A percentile compares a stretch with the other conserved stretches of the same genome.
Conservation (phyloP, 2,888 invertebrate genomes). For the Pollenia labialis region DNA sequence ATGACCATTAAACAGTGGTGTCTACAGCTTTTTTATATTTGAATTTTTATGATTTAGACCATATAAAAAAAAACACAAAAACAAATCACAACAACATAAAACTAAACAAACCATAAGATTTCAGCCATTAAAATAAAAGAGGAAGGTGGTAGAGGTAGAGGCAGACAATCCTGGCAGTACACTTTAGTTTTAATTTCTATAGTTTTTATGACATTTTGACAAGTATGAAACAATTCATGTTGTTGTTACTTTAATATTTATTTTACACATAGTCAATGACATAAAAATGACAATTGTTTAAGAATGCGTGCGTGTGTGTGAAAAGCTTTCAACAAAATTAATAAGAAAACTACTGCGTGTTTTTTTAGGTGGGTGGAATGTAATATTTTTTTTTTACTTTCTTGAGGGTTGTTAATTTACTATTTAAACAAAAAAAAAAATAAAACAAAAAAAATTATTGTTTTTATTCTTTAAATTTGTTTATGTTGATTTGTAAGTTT, state of each 20-base stretch:
- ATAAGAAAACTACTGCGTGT: constrained; percentile 59
- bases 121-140: not conserved
- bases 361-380: constrained; percentile 50
- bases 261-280: constrained; percentile 4
- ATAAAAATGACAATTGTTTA: constrained; percentile 38
- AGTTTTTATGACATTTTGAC: constrained; percentile 66
- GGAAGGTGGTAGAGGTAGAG: not conserved
- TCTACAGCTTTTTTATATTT: constrained; percentile 45
- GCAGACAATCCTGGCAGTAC: constrained; percentile 57
- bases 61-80: constrained; percentile 42
- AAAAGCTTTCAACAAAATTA: constrained; percentile 72
- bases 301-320: not conserved
- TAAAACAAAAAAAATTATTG: constrained; percentile 18
- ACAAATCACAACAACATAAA: constrained; percentile 44
- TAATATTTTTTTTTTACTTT: constrained; percentile 14
- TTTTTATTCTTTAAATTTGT: constrained; percentile 37
- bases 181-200: constrained; percentile 69
- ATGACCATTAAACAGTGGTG: constrained; percentile 71
- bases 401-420: constrained; percentile 12
- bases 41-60: constrained; percentile 63
- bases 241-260: constrained; percentile 37
- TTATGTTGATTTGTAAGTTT: constrained; percentile 27
- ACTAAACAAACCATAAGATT: constrained; percentile 56
- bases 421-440: constrained; percentile 1
- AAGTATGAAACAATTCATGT: constrained; percentile 55